Evolutionary conservation across 2,888 invertebrate species (phyloP).

Genomic region (Rutpela maculata): DNA sequence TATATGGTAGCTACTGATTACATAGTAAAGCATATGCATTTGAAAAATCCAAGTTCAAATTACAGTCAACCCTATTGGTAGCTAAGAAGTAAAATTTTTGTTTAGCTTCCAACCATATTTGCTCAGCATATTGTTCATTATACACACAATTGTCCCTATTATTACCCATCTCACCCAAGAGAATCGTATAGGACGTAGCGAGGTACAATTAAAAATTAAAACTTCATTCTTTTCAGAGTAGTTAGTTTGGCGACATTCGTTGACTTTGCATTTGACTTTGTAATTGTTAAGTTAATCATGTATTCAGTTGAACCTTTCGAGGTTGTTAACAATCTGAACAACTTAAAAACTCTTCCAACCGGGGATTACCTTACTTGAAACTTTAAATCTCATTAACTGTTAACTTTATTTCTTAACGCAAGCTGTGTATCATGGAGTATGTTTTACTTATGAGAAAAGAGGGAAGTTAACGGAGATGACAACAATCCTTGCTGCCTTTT

Average conservation of each 20-base stretch:
- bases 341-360: slow-evolving; percentile 38
- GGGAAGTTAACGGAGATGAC: background rate
- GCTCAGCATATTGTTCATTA: slow-evolving; percentile 23
- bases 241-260: slow-evolving; percentile 45
- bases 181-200: slow-evolving; percentile 44
- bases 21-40: no score
- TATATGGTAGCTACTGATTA: no score
- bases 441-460: slow-evolving; percentile 27
- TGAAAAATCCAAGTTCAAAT: no score
- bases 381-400: slow-evolving; percentile 39
- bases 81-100: background rate
- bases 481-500: slow-evolving; percentile 1
- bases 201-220: slow-evolving; percentile 61
- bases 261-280: slow-evolving; percentile 54
- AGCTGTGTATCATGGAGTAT: slow-evolving; percentile 16
- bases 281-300: slow-evolving; percentile 55
- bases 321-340: slow-evolving; percentile 52
- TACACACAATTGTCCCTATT: slow-evolving; percentile 36
- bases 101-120: slow-evolving; percentile 26
- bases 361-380: slow-evolving; percentile 38
- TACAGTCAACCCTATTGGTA: background rate
- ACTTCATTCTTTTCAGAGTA: slow-evolving; percentile 59
- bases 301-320: slow-evolving; percentile 55
- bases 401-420: slow-evolving; percentile 37
- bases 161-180: slow-evolving; percentile 36